Evolutionary conservation across 2,113 vertebrate species (phyloP), one percentile per base, ranked within the genome.

Genomic region (Steatornis caripensis): DNA sequence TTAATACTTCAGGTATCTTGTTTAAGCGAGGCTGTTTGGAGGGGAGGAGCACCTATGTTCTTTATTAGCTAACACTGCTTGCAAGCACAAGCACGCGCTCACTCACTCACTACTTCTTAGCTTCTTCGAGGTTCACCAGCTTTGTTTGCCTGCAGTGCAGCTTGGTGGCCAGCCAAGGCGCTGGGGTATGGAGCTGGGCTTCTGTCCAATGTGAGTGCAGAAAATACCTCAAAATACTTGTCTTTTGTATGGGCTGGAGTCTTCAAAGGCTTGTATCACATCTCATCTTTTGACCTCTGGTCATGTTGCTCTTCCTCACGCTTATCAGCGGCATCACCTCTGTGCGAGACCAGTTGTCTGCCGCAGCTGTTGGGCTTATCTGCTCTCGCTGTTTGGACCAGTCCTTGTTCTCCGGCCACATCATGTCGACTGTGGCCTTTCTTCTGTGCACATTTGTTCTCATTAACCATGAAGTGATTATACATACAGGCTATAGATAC

Each of bases 151-250:
- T 89, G 87, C 94, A 96, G 95, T 96, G 94, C 93, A 93, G 87
- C 84, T 96, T 94, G 94, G 89, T 96, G 95, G 94, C 93, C 81
- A 91, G 95, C 91, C 94, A 96, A 95, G 84, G 96, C 94, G 55
- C 91, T 48, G 80, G 84, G 94, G 77, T 89, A 89, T 95, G 93
- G 91, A 95, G 77, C 93, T 48, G 1, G 94, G 94, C 93, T 94
- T 55, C 53, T 65, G 39, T 82, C 77, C 91, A 76, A 29, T 3
- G 24, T 3, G 11, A 5, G 2, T 82, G 70, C 61, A 91, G 81
- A 86, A 95, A 93, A 94, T 68, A 79, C 84, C 91, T 84, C 89
- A 32, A 89, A 76, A 75, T 64, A 49, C 0, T 0, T 45, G 71
- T 18, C 36, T 70, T 84, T 81, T 37, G 3, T 60, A 21, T 7